Evolutionary conservation across 2,797 vertebrate species (phyloP).

Genomic region (Lerista edwardsae): DNA sequence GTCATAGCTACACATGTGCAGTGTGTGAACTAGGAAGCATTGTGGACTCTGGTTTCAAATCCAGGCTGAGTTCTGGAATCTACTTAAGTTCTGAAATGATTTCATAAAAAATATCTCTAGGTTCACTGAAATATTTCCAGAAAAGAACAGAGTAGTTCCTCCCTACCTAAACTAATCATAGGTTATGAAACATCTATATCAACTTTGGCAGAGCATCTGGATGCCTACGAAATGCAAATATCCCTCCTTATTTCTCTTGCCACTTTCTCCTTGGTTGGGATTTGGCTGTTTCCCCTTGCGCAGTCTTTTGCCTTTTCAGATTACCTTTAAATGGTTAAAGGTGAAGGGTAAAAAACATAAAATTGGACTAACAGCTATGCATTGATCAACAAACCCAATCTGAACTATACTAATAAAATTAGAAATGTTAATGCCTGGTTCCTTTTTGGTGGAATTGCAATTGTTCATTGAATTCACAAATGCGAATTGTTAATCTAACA

Average conservation of each 20-base stretch:
- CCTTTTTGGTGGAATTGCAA: neutral
- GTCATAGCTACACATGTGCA: neutral
- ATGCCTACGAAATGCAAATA: neutral
- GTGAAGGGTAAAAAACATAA: neutral
- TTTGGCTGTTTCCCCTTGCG: neutral
- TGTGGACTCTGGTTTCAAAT: neutral
- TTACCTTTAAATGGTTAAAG: neutral
- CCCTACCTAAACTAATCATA: no score
- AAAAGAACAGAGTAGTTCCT: neutral
- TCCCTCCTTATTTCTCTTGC: neutral
- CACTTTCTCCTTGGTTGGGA: neutral
- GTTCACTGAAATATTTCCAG: neutral
- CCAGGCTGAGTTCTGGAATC: neutral
- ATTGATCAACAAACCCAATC: neutral
- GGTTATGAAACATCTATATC: neutral
- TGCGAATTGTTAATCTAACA: neutral
- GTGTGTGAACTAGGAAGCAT: neutral
- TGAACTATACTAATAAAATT: neutral
- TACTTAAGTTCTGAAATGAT: neutral
- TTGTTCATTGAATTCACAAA: neutral
- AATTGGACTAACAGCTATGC: neutral
- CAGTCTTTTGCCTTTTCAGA: neutral
- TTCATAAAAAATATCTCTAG: neutral
- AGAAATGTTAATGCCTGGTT: neutral
- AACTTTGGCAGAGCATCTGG: neutral